Base-by-base conservation (phyloP, 1,140 invertebrate species). In the Papilio helenus region DNA sequence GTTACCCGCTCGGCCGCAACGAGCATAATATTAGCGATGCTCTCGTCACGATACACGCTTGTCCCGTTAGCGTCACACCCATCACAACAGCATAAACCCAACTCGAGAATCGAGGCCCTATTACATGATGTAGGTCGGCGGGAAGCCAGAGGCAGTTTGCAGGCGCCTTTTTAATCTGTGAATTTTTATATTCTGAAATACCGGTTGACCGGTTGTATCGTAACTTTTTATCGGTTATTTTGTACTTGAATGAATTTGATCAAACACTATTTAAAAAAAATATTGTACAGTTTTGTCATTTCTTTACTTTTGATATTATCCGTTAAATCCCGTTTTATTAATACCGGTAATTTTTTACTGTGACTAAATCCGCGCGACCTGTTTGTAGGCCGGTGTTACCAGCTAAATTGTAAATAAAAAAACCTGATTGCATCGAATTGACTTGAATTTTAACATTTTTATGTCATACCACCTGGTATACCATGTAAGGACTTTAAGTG, bases 31-130 rank as follows among this genome's bases (percentile, higher is more conserved):
- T 74, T 46, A 49, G 23, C 20, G 72, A 46, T 46, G 72, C 7
- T 46, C 42, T 46, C 72, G 39, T 73, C 42, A 74, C 44, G 39
- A 74, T 74, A 74, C 44, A 34, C n/a, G 71, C 18, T 72, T 74
- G 72, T 74, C 44, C 72, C 72, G 72, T 44, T 74, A 74, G 44
- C 18, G 72, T 74, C 42, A 74, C 44, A 74, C 72, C 72, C 23
- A 74, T 26, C 61, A 29, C 23, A 26, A 29, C 44, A n/a, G 26
- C 72, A 18, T 10, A n/a, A 12, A 20, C 14, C 44, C 72, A n/a
- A 34, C 39, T 71, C 12, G 26, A 26, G 16, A 20, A 18, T 20
- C 12, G 20, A 16, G 44, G 9, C 23, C 20, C 39, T 74, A 72
- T 23, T 23, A 74, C 20, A 12, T 14, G 12, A 74, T 49, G 72